These are phyloP conservation scores for Stramonita haemastoma DNA, from an alignment of 2,888 invertebrate species.

Conservation along the genomic window DNA sequence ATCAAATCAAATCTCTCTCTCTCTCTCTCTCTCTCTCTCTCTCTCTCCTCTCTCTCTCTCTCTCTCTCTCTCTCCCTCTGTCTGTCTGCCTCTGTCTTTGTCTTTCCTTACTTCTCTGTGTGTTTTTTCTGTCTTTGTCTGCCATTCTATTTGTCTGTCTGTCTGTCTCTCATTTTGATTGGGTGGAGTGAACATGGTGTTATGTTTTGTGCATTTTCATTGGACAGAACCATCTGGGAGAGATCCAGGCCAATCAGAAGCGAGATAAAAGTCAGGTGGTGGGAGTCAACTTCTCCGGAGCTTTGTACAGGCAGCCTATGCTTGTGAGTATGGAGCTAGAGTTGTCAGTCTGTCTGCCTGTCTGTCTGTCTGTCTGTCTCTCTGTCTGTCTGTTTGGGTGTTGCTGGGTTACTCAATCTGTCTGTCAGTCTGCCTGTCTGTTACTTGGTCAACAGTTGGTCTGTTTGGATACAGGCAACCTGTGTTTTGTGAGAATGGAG, in stretches of 20 bases:
- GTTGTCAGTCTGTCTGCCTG: neutral
- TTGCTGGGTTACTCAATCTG: too few species aligned
- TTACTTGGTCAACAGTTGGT: neutral
- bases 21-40: neutral
- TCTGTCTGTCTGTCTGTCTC: constrained; percentile 14
- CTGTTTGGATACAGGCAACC: too few species aligned
- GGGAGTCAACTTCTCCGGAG: constrained; percentile 59
- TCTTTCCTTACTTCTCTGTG: neutral
- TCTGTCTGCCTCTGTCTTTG: too few species aligned
- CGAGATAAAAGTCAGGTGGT: constrained; percentile 54
- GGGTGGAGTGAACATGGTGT: neutral
- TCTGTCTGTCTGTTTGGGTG: constrained; percentile 29
- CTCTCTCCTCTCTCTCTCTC: neutral
- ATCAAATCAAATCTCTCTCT: too few species aligned
- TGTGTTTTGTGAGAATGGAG: too few species aligned
- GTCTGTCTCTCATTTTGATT: neutral
- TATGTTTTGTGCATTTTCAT: too few species aligned
- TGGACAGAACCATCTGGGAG: constrained; percentile 70
- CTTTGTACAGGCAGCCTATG: constrained; percentile 73
- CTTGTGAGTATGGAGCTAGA: constrained; percentile 60
- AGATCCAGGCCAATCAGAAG: constrained; percentile 70
- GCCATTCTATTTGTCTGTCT: neutral
- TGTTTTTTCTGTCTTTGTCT: too few species aligned
- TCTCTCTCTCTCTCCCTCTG: too few species aligned
- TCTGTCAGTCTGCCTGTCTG: neutral